phyloP scores from a whole-genome alignment of 2,888 invertebrate genomes.

The Elegia similella region DNA sequence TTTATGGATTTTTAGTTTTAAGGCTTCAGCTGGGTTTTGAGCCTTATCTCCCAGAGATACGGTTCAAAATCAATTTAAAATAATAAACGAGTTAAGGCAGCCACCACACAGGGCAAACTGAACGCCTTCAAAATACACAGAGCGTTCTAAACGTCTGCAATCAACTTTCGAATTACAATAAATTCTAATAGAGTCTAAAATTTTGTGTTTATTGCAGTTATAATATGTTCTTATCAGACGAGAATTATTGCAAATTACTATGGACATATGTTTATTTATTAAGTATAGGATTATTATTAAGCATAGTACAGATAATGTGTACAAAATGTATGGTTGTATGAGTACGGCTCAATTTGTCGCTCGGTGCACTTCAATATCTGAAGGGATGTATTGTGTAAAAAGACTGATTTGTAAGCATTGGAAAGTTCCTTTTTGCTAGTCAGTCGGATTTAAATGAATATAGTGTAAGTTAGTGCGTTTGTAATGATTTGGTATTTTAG shows the following conservation, averaged over 20 bases:
- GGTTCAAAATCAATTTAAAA: not conserved
- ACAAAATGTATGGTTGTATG: conserved; percentile 20
- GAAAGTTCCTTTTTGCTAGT: not conserved
- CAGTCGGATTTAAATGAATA: not conserved
- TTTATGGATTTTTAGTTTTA: conserved; percentile 23
- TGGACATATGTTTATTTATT: conserved; percentile 14
- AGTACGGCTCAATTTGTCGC: conserved; percentile 15
- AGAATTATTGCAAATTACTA: conserved; percentile 16
- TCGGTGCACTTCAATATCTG: conserved; percentile 1
- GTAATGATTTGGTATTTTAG: not conserved
- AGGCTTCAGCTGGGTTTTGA: not conserved
- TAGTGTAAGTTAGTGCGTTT: not conserved
- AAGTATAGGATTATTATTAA: conserved; percentile 18
- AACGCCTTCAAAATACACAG: not conserved
- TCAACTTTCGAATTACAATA: conserved; percentile 16
- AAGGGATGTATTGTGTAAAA: not conserved
- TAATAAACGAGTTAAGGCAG: not conserved
- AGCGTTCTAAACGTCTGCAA: not conserved
- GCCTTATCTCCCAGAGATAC: not conserved
- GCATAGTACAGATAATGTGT: conserved; percentile 22
- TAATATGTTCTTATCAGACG: conserved; percentile 8
- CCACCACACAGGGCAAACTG: not conserved
- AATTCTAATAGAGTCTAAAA: not conserved
- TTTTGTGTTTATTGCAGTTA: conserved; percentile 13
- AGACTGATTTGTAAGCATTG: not conserved